Percentiles rank a stretch among this genome's conserved stretches.
Evolutionary conservation across 2,888 invertebrate genomes (phyloP).

Genomic region (Caenorhabditis doughertyi): DNA sequence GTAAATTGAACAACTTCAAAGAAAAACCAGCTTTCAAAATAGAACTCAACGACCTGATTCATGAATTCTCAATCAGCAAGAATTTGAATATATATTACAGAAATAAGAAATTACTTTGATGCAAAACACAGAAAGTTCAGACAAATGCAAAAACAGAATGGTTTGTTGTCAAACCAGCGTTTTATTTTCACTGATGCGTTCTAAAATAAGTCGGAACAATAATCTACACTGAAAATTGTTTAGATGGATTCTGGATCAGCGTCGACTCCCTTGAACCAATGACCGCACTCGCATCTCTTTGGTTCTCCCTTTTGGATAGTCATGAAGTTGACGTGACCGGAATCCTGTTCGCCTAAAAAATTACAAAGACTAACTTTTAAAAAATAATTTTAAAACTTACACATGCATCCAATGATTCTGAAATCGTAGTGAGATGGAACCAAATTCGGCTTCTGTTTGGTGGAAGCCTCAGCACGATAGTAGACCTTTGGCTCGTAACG

Average conservation of each 20-base stretch:
- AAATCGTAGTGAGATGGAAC: slow-evolving; percentile 94
- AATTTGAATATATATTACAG: slow-evolving; percentile 39
- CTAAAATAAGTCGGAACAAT: slow-evolving; percentile 59
- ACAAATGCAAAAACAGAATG: slow-evolving; percentile 23
- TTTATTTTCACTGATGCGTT: slow-evolving; percentile 60
- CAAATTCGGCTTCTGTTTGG: slow-evolving; percentile 91
- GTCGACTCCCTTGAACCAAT: slow-evolving; percentile 89
- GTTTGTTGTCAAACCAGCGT: slow-evolving; percentile 43
- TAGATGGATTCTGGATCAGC: slow-evolving; percentile 82
- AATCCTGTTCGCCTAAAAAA: slow-evolving; percentile 89
- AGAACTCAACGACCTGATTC: too few relatives aligned
- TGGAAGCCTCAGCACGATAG: slow-evolving; percentile 85
- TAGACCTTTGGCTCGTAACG: slow-evolving; percentile 83
- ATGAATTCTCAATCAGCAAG: too few relatives aligned
- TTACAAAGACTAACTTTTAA: not conserved
- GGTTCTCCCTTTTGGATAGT: slow-evolving; percentile 93
- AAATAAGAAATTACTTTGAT: slow-evolving; percentile 18
- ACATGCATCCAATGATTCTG: slow-evolving; percentile 95
- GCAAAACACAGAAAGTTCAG: slow-evolving; percentile 15
- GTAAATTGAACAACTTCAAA: not conserved
- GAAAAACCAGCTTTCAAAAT: not conserved
- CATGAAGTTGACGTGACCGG: slow-evolving; percentile 93
- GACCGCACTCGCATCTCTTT: slow-evolving; percentile 91
- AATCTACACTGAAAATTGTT: slow-evolving; percentile 63
- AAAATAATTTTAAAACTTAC: slow-evolving; percentile 83